Conservation (phyloP, 2,888 invertebrate genomes). For the Charanyca ferruginea region DNA sequence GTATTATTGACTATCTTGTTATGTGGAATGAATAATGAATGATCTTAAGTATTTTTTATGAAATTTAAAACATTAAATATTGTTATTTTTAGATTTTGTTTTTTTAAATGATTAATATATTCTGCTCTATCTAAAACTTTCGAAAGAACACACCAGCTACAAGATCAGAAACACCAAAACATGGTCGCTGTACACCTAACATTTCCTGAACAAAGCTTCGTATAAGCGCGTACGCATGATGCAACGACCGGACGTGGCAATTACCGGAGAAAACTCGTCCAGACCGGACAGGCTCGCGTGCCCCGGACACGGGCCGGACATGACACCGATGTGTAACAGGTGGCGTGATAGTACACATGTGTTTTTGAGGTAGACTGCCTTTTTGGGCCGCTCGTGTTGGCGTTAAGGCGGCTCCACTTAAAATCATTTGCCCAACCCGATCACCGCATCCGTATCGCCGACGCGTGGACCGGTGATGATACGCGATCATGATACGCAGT, state of each 20-base stretch:
- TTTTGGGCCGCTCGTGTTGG: constrained; percentile 29
- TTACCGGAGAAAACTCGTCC: constrained; percentile 71
- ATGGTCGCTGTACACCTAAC: constrained; percentile 19
- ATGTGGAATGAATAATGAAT: constrained; percentile 2
- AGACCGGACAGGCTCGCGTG: constrained; percentile 47
- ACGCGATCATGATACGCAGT: too few species aligned
- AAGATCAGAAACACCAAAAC: constrained; percentile 24
- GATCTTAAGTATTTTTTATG: neutral
- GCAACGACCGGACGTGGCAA: constrained; percentile 61
- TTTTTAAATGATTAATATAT: neutral
- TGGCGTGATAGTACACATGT: constrained; percentile 37
- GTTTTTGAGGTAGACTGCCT: constrained; percentile 23
- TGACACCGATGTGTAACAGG: constrained; percentile 46
- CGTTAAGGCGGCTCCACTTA: too few species aligned
- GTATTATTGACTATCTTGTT: constrained; percentile 25
- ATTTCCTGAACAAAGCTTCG: constrained; percentile 57
- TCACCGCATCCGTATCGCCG: too few species aligned
- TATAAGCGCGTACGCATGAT: constrained; percentile 42
- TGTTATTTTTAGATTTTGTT: neutral
- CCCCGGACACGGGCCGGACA: constrained; percentile 48
- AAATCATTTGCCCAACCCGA: too few species aligned
- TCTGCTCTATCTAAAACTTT: neutral
- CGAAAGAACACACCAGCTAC: constrained; percentile 12
- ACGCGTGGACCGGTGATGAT: too few species aligned
- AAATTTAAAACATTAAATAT: neutral